A percentile compares a stretch with the other conserved stretches of the same genome.
phyloP scores from a whole-genome alignment of 1,140 invertebrate species.

The Drosophila obscura region DNA sequence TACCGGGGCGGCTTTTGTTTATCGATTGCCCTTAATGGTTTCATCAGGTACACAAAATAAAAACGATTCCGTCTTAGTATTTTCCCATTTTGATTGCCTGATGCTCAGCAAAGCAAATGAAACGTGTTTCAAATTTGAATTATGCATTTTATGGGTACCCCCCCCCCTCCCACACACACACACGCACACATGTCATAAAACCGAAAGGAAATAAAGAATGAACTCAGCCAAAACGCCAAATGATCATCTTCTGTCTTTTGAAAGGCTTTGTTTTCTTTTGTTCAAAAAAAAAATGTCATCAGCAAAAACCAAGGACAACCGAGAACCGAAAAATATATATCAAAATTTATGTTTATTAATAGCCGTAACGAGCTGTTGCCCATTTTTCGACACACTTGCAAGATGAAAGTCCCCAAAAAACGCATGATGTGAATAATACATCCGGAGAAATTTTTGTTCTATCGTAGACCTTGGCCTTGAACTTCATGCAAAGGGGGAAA shows the following conservation, averaged over 20 bases:
- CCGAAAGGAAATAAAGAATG: constrained; percentile 12
- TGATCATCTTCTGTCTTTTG: neutral
- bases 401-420: constrained; percentile 33
- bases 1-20: constrained; percentile 21
- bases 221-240: constrained; percentile 10
- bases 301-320: constrained; percentile 20
- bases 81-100: constrained; percentile 14
- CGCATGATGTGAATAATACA: constrained; percentile 53
- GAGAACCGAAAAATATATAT: constrained; percentile 55
- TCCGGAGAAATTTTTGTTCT: constrained; percentile 43
- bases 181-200: constrained; percentile 5
- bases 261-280: constrained; percentile 15
- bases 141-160: constrained; percentile 3
- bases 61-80: constrained; percentile 18
- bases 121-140: constrained; percentile 59
- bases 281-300: constrained; percentile 45
- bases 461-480: constrained; percentile 49
- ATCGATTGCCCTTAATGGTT: constrained; percentile 14
- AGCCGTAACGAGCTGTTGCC: constrained; percentile 46
- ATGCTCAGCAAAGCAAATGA: constrained; percentile 11
- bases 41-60: constrained; percentile 28
- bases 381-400: constrained; percentile 29
- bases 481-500: constrained; percentile 49
- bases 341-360: constrained; percentile 68
- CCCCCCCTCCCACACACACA: neutral